These are phyloP conservation scores for Simalia tracyae DNA, from an alignment of 2,797 vertebrate genomes.

Conservation along the genomic window DNA sequence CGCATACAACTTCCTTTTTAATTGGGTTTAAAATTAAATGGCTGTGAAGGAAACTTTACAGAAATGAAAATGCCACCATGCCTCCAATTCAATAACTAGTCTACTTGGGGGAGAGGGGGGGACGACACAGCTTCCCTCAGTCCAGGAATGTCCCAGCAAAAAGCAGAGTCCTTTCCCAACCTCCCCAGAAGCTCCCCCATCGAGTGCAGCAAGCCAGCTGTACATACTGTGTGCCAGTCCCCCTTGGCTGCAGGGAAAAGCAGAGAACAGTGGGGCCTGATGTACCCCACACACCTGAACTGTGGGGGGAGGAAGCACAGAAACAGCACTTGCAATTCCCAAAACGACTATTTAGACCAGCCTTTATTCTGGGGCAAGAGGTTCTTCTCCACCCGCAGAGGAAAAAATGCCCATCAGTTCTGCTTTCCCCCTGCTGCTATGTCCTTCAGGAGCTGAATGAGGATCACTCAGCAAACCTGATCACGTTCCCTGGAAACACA, in stretches of 20 bases:
- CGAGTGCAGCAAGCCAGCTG: constrained; percentile 2
- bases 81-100: background rate
- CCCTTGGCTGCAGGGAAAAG: constrained; percentile 25
- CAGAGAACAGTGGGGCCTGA: constrained; percentile 28
- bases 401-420: background rate
- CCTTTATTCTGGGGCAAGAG: background rate
- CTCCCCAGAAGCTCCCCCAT: background rate
- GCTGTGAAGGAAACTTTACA: background rate
- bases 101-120: background rate
- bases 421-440: background rate
- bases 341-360: background rate
- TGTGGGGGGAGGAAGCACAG: constrained; percentile 22
- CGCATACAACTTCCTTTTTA: background rate
- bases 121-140: background rate
- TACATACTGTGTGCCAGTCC: constrained; percentile 22
- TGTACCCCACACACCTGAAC: constrained; percentile 22
- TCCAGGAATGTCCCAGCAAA: background rate
- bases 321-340: constrained; percentile 29
- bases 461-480: background rate
- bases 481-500: background rate
- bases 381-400: background rate
- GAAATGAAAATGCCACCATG: background rate
- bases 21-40: background rate
- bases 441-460: background rate
- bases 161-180: background rate